These are phyloP conservation scores for Peromyscus californicus DNA, from an alignment of 2,113 vertebrate genomes.

Conservation along the genomic window DNA sequence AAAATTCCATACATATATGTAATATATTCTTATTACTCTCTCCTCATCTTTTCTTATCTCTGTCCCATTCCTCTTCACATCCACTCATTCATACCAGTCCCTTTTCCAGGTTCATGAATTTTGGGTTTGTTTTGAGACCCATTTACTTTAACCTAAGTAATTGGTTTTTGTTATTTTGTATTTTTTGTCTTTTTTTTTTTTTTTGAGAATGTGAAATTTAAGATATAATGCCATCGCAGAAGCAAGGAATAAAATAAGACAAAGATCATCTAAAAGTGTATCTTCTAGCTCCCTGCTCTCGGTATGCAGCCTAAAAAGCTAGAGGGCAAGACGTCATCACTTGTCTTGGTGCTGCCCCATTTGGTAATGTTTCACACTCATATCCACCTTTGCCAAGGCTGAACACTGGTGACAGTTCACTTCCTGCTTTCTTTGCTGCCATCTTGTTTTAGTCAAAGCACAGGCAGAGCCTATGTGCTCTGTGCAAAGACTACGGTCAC, in stretches of 20 bases:
- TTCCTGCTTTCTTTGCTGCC: neutral
- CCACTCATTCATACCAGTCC: no score
- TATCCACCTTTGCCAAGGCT: neutral
- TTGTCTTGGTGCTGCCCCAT: neutral
- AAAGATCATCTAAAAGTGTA: neutral
- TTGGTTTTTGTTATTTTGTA: neutral
- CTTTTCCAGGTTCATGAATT: neutral
- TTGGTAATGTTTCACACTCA: no score
- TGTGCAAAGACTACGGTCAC: neutral
- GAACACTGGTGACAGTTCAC: no score
- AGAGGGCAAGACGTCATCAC: neutral
- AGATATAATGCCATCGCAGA: neutral
- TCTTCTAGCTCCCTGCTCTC: neutral
- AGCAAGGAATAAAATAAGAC: neutral
- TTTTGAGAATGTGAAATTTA: neutral
- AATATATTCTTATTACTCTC: neutral
- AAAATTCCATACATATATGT: neutral
- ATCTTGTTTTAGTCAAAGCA: neutral
- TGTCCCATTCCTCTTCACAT: no score
- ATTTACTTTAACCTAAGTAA: neutral
- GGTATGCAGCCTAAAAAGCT: neutral
- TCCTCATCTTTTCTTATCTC: neutral
- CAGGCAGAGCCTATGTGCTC: neutral
- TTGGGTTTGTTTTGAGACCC: neutral
- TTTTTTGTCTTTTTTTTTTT: neutral